phyloP scores from a whole-genome alignment of 1,140 invertebrate species.

The Amyelois transitella region DNA sequence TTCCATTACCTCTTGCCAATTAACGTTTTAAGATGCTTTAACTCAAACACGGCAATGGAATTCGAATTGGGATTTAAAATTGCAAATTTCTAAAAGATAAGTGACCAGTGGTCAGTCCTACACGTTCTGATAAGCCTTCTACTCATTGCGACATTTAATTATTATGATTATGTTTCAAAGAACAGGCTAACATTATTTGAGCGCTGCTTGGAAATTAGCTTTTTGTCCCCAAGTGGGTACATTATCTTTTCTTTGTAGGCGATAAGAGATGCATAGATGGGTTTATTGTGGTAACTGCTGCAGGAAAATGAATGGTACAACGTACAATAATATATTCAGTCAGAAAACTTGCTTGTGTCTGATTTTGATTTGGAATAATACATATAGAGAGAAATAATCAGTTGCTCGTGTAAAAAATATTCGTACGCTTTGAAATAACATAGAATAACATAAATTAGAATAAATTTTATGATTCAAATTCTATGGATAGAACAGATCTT shows the following conservation, averaged over 20 bases:
- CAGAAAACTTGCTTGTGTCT: too few relatives aligned
- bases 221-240: not conserved
- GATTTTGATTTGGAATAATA: too few relatives aligned
- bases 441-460: too few relatives aligned
- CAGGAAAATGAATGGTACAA: not conserved
- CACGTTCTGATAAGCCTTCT: slow-evolving; percentile 49
- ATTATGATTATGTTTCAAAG: slow-evolving; percentile 52
- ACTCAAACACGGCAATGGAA: not conserved
- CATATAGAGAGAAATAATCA: too few relatives aligned
- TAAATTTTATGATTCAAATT: too few relatives aligned
- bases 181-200: slow-evolving; percentile 18
- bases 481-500: too few relatives aligned
- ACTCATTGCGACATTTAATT: slow-evolving; percentile 60
- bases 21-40: not conserved
- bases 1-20: slow-evolving; percentile 25
- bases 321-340: too few relatives aligned
- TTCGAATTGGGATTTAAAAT: not conserved
- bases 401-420: too few relatives aligned
- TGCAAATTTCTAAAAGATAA: slow-evolving; percentile 7
- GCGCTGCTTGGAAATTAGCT: not conserved
- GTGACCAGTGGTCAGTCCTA: slow-evolving; percentile 45
- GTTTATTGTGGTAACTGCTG: not conserved
- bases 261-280: slow-evolving; percentile 6
- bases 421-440: too few relatives aligned
- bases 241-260: not conserved